A percentile compares a stretch with the other conserved stretches of the same genome.
phyloP scores from a whole-genome alignment of 2,113 vertebrate genomes.

The Sorex fumeus region DNA sequence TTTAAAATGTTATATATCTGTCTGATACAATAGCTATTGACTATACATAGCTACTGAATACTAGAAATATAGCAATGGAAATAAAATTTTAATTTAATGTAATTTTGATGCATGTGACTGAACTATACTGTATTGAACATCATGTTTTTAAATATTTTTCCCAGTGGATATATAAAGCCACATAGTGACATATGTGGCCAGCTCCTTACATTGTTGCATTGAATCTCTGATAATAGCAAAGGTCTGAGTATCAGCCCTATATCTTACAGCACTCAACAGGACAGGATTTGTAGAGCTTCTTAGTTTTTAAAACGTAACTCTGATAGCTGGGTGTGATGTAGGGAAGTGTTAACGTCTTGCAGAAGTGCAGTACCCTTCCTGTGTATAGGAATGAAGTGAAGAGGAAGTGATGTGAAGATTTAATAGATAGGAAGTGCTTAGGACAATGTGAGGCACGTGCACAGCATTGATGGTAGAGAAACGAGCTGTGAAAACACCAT shows the following conservation, averaged over 20 bases:
- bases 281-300: not conserved
- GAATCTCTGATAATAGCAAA: no score
- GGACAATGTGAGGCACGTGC: not conserved
- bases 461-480: not conserved
- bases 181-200: not conserved
- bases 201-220: no score
- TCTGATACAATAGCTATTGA: not conserved
- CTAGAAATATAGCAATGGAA: not conserved
- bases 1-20: not conserved
- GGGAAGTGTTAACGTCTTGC: not conserved
- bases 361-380: not conserved
- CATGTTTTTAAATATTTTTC: not conserved
- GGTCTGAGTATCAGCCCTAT: not conserved
- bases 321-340: not conserved
- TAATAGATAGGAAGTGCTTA: not conserved
- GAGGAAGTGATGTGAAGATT: not conserved
- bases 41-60: not conserved
- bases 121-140: not conserved
- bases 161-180: not conserved
- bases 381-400: not conserved
- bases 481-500: not conserved
- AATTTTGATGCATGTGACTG: not conserved
- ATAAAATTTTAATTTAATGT: not conserved
- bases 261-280: not conserved
- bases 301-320: not conserved